Base-by-base conservation (phyloP, 2,888 invertebrate species). In the Agonopterix alstromeriana region DNA sequence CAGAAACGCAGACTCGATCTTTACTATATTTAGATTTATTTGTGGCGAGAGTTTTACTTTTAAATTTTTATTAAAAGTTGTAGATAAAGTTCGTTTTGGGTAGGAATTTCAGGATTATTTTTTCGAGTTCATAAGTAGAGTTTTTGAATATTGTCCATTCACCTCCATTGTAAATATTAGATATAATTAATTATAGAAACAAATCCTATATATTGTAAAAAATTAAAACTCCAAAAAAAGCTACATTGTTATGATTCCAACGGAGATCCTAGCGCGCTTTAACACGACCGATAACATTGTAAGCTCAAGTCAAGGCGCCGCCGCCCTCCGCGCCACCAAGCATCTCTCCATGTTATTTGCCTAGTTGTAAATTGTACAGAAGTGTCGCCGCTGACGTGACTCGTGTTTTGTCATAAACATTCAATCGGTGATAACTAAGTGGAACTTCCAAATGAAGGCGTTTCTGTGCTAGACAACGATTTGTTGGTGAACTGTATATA, bases 151-250 rank as follows among this genome's bases (percentile, higher is more conserved):
- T 71, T 84, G 85, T 86, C 85, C 84, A 74, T 84, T 86, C 87
- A 84, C 87, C 87, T 88, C 85, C 85, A 82, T 86, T 88, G 88
- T 88, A 88, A 88, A 88, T 88, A 88, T 80, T 88, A 88, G 88
- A 75, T 85, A 73, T 88, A 88, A 88, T 85, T 88, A 87, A 88
- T 82, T 83, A 85, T 87, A 88, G 86, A 80, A 80, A 85, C 73
- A 83, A 85, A 88, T 86, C 85, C 84, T 86, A 87, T 88, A 88
- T 88, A 88, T 88, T 88, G 87, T 88, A 87, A 84, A 88, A 88
- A 87, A 79, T 61, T 75, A 77, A 85, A 87, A 86, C 78, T 84
- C 76, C 82, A 85, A 86, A 87, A 87, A 86, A 87, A 85, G 85
- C 86, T 84, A 82, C 79, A 81, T 84, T 80, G 85, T 83, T 84